A percentile compares a stretch with the other conserved stretches of the same genome.
These are phyloP conservation scores for Crotophaga sulcirostris DNA, from an alignment of 2,113 vertebrate species.

Conservation along the genomic window DNA sequence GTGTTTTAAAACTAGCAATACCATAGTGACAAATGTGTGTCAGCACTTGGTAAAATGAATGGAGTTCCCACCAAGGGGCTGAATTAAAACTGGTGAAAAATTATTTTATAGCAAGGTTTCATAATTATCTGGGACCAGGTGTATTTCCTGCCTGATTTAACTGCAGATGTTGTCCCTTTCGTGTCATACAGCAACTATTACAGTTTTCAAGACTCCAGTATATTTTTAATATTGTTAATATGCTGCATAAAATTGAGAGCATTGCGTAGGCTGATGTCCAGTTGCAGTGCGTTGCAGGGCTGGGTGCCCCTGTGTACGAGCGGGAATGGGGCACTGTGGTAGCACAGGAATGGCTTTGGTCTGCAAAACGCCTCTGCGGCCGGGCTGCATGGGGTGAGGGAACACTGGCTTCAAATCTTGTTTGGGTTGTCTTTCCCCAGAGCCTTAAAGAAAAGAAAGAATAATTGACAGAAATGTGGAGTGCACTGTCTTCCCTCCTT, in stretches of 20 bases:
- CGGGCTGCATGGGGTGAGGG: neutral
- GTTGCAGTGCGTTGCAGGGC: neutral
- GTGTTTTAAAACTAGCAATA: neutral
- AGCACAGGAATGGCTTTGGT: neutral
- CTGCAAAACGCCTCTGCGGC: neutral
- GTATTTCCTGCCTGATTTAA: neutral
- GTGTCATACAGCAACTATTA: neutral
- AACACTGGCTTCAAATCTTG: fast-evolving
- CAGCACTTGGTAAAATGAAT: neutral
- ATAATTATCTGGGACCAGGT: neutral
- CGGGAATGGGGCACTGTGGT: fast-evolving
- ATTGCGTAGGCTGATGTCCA: fast-evolving
- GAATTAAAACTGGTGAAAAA: neutral
- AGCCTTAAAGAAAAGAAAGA: neutral
- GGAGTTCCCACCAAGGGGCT: neutral
- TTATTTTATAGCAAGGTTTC: neutral
- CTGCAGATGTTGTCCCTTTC: neutral
- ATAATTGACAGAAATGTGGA: neutral
- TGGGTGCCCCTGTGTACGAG: neutral
- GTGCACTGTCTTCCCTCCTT: neutral
- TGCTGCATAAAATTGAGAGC: neutral
- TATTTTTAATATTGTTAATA: neutral
- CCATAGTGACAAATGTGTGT: neutral
- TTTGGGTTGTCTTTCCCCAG: neutral
- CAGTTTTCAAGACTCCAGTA: neutral